Base-by-base conservation (phyloP, 2,797 vertebrate species). In the Pseudocheirus occidentalis region DNA sequence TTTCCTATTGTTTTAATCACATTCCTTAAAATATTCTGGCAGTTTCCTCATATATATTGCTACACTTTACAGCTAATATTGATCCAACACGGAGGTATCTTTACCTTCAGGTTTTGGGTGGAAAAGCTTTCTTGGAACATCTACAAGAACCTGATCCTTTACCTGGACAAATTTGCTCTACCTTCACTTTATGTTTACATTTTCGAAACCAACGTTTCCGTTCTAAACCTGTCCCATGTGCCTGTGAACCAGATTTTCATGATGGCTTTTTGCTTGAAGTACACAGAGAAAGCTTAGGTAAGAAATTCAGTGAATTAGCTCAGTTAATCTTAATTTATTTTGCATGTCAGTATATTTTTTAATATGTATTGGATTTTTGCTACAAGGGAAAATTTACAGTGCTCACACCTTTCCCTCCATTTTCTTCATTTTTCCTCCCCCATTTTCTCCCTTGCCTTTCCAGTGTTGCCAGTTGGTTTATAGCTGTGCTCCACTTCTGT, bases 61-160 rank as follows among this genome's bases (percentile, higher is more conserved):
- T 98, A 98, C 97, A 90, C 98, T 98, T 98, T 98, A 93, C 98
- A 99, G 99, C 99, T 98, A 99, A 99, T 98, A 99, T 99, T 97
- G 99, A 99, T 98, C 99, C 99, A 97, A 99, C 99, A 96, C 99
- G 99, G 97, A 99, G 99, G 98, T 99, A 99, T 98, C 98, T 99
- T 98, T 99, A 99, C 98, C 98, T 99, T 98, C 99, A 99, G 98
- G 99, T 99, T 97, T 98, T 99, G 97, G 99, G 99, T 97, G 99
- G 99, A 95, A 99, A 99, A 98, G 99, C 99, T 96, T 99, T 99
- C 98, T 98, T 99, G 97, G 99, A 99, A 96, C 99, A 99, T 98
- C 99, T 99, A 73, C 99, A 99, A 97, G 99, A 99, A 97, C 99
- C 99, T 0, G 99, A 99, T 93, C 99, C 99, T 97, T 98, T 99